These are phyloP conservation scores for Clarias pachynema DNA, from an alignment of 2,797 vertebrate genomes.

Conservation along the genomic window DNA sequence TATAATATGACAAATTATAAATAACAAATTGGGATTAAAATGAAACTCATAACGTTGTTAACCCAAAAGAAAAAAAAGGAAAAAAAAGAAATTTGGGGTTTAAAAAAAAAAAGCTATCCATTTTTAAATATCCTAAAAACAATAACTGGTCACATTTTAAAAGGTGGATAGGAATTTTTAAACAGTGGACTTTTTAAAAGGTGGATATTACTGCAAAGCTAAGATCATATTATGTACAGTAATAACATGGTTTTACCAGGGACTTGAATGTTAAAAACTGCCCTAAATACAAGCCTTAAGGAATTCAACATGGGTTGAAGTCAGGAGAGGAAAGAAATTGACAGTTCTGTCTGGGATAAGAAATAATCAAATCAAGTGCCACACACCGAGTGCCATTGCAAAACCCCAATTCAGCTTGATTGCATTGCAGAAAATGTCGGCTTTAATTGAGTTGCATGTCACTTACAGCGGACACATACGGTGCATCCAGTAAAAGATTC, in stretches of 20 bases:
- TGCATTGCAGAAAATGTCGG: slow-evolving; percentile 26
- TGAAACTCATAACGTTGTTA: neutral
- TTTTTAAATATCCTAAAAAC: neutral
- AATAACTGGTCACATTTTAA: neutral
- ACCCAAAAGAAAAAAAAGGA: neutral
- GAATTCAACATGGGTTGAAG: neutral
- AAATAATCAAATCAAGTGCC: slow-evolving; percentile 26
- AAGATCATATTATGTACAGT: neutral
- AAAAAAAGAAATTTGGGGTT: neutral
- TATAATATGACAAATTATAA: neutral
- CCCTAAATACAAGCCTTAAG: slow-evolving; percentile 2
- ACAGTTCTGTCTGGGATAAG: neutral
- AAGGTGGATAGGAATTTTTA: neutral
- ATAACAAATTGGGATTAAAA: neutral
- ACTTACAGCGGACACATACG: neutral
- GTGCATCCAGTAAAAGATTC: neutral
- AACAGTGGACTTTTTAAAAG: neutral
- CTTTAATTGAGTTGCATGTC: neutral
- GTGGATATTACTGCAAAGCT: neutral
- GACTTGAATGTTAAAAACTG: neutral
- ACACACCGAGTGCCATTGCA: neutral
- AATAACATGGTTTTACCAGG: neutral
- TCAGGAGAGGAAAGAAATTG: neutral
- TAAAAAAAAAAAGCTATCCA: neutral
- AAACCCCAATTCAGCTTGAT: slow-evolving; percentile 3